Conservation (phyloP, 2,888 invertebrate genomes). For the Fissipunctia ypsillon region DNA sequence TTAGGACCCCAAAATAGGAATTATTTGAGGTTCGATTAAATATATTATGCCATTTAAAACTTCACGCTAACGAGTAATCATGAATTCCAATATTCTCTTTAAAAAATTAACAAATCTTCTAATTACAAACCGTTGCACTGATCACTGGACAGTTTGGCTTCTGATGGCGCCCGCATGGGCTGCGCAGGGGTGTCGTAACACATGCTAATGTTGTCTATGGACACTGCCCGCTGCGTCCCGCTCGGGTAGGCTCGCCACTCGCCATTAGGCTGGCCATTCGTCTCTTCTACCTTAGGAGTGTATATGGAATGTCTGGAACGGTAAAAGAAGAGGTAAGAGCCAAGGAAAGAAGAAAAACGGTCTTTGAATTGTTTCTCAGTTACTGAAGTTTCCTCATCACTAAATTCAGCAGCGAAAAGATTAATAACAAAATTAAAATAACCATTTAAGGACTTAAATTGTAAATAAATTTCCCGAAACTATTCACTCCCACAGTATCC, state of each 20-base stretch:
- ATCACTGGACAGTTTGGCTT: conserved; percentile 82
- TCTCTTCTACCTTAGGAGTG: conserved; percentile 93
- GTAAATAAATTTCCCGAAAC: neutral
- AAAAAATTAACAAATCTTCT: neutral
- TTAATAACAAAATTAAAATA: neutral
- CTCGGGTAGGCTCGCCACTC: conserved; percentile 86
- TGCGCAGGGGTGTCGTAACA: conserved; percentile 85
- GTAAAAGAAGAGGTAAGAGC: conserved; percentile 13
- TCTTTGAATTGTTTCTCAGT: neutral
- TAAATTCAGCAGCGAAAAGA: neutral
- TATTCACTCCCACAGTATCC: neutral
- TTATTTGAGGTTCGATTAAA: neutral
- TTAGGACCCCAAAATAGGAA: neutral
- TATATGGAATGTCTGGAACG: conserved; percentile 92
- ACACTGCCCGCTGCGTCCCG: conserved; percentile 90
- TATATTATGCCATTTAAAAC: neutral
- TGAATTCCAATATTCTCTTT: neutral
- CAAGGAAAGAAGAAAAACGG: neutral
- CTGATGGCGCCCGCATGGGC: conserved; percentile 84
- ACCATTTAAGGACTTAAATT: neutral
- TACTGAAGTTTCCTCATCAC: neutral
- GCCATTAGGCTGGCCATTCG: conserved; percentile 80
- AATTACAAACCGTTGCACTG: conserved; percentile 82
- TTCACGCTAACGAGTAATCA: neutral
- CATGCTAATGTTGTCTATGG: conserved; percentile 91